Percentiles rank a stretch among this genome's conserved stretches.
These are phyloP conservation scores for Hylaeus volcanicus DNA, from an alignment of 1,140 invertebrate genomes.

Conservation along the genomic window DNA sequence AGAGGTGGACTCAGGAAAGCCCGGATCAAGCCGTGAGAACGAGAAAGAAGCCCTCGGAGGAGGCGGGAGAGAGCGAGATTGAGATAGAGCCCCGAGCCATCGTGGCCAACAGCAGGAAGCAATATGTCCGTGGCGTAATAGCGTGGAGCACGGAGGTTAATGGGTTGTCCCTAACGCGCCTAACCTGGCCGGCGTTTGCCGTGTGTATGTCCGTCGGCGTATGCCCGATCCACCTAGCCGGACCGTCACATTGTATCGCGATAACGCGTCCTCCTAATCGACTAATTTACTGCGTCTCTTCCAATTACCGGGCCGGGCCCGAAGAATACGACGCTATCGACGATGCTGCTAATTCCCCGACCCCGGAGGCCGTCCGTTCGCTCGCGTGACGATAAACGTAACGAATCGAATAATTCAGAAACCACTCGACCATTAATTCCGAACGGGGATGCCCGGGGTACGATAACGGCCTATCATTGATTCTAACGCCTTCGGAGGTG, in stretches of 20 bases:
- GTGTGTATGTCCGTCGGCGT: constrained; percentile 2
- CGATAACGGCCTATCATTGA: not conserved
- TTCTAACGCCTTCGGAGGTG: not conserved
- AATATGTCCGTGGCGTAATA: constrained; percentile 62
- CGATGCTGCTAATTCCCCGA: not conserved
- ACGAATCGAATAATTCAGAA: constrained; percentile 14
- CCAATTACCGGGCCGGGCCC: constrained; percentile 42
- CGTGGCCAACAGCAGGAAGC: constrained; percentile 55
- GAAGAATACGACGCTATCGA: constrained; percentile 34
- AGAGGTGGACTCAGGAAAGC: not conserved
- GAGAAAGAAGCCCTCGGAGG: not conserved
- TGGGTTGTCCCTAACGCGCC: constrained; percentile 62
- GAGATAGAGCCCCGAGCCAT: constrained; percentile 43
- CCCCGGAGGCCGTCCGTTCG: not conserved
- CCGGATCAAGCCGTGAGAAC: not conserved
- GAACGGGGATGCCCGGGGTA: not conserved
- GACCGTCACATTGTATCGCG: constrained; percentile 43
- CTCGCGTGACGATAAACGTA: constrained; percentile 2
- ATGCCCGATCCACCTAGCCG: constrained; percentile 25
- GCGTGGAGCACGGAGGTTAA: constrained; percentile 56
- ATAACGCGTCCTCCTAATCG: constrained; percentile 35
- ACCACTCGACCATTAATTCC: not conserved
- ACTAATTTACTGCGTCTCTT: constrained; percentile 46
- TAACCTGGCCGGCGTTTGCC: constrained; percentile 56
- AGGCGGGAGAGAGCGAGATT: constrained; percentile 28